Percentiles rank a stretch among this genome's conserved stretches.
Conservation (phyloP, 2,113 vertebrate species). For the Alectura lathami region DNA sequence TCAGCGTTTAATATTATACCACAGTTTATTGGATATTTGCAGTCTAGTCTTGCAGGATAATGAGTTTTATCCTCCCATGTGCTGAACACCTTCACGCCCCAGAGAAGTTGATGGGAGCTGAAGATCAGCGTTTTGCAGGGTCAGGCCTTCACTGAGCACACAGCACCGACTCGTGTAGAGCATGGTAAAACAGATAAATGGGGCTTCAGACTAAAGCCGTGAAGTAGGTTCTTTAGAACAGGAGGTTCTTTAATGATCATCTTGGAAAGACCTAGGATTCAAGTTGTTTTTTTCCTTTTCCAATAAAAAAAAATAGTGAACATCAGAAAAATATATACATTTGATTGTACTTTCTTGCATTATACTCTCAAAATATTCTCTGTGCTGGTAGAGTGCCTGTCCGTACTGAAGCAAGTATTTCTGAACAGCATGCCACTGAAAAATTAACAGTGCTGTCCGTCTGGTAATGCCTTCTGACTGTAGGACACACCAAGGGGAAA, state of each 20-base stretch:
- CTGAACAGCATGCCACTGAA: not conserved
- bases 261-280: not conserved
- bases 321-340: not conserved
- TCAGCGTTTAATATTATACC: not conserved
- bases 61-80: slow-evolving; percentile 6
- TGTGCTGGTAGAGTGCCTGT: not conserved
- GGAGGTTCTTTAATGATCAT: not conserved
- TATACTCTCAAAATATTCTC: not conserved
- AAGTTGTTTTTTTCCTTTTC: not conserved
- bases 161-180: not conserved
- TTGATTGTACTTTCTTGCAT: not conserved
- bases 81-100: not conserved
- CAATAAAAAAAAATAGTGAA: not conserved
- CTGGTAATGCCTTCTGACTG: not conserved
- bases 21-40: slow-evolving; percentile 27
- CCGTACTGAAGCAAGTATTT: not conserved
- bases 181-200: not conserved
- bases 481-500: not conserved
- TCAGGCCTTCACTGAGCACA: not conserved
- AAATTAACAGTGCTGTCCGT: not conserved
- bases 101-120: slow-evolving; percentile 17
- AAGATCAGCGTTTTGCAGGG: not conserved
- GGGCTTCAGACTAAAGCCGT: not conserved
- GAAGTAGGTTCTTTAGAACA: not conserved
- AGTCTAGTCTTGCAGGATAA: not conserved